Evolutionary conservation across 2,888 invertebrate genomes (phyloP), one percentile per base, ranked within the genome.

Genomic region (Oligia strigilis): DNA sequence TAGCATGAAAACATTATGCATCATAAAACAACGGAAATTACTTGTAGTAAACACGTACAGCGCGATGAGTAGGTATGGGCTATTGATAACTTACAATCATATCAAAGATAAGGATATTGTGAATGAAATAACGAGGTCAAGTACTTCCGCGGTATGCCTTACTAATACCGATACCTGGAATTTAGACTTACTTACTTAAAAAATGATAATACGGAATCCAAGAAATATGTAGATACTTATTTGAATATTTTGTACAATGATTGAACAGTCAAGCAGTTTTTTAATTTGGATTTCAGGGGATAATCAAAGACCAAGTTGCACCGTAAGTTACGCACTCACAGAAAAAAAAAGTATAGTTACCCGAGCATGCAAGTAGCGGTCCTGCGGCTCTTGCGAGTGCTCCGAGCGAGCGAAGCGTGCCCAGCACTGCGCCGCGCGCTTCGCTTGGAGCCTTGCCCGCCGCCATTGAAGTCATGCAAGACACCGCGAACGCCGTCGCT

Each of bases 401-500:
- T 29, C 99, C 99, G 62, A 99, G 97, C 2, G 99, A 99, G 82
- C 99, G 97, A 92, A 99, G 99, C 86, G 99, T 98, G 19, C 99
- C 99, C 93, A 99, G 98, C 85, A 99, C 98, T 0, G 98, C 98
- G 52, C 99, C 99, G 93, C 99, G 99, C 92, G 99, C 98, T 92
- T 98, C 98, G 81, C 97, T 97, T 62, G 98, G 98, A 74, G 96
- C 95, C 93, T 98, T 98, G 85, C 98, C 98, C 4, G 99, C 99
- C n/a, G 99, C 99, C 94, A 99, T 96, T 5, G 99, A 98, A 91
- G 99, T 99, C 97, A 99, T 97, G 92, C 99, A 99, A 19, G 99
- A 99, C 43, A 99, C 99, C 55, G 99, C 99, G 94, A 99, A 98
- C n/a, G 99, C 98, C 17, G 98, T 99, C 36, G 98, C 98, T 98